Base-by-base conservation (phyloP, 2,888 invertebrate genomes). In the Alloscopus bannaensis region DNA sequence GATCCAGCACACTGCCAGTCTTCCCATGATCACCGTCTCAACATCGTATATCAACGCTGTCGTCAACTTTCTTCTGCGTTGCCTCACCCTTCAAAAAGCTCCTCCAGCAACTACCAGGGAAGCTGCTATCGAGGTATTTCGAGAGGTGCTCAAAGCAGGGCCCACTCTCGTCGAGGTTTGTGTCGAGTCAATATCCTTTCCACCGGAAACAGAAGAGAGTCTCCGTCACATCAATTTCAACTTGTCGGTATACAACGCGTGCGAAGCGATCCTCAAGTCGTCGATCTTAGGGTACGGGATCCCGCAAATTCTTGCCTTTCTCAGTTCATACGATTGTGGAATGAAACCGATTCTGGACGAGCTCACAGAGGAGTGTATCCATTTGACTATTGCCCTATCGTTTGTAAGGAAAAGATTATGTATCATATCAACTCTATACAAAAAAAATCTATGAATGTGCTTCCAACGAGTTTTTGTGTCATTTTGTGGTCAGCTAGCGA, bases 331-430 rank as follows among this genome's bases (percentile, higher is more conserved):
- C 11, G 45, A 28, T 0, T 20, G 18, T 2, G n/a, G 31, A 13
- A 13, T 40, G 22, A 26, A 68, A 22, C 62, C 45, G 11, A 36
- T 78, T 22, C 36, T 72, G 60, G 81, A 81, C 22, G 76, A 65
- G 4, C 16, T 81, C 28, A 36, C 59, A 3, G 81, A 81, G 31
- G 81, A 81, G 47, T 71, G 70, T 50, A 69, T 81, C 31, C 81
- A 81, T n/a, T 31, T 81, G 6, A 69, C 75, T 0, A 76, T 81
- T 1, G 68, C 81, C 3, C 55, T 81, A 55, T 71, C 81, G 26
- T 76, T 76, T 62, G 79, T 80, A 73, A 47, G 52, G n/a, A 36
- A n/a, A n/a, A n/a, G n/a, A n/a, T n/a, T n/a, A n/a, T n/a, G n/a
- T n/a, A n/a, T n/a, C n/a, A n/a, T n/a, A n/a, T n/a, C n/a, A n/a